phyloP scores from a whole-genome alignment of 2,888 invertebrate species.

The Elysia crispata region DNA sequence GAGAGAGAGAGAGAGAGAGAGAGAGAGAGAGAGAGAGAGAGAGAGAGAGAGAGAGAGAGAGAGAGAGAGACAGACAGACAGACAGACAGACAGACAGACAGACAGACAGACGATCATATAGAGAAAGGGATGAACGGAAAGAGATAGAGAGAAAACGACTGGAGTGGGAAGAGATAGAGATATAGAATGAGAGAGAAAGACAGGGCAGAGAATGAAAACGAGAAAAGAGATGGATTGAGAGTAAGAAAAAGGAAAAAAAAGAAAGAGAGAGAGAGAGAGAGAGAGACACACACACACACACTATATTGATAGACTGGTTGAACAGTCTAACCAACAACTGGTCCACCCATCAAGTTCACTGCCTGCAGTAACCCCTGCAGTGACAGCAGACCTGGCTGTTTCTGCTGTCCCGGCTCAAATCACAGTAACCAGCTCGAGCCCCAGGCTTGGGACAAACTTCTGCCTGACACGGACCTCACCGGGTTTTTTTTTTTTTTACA shows the following conservation, averaged over 20 bases:
- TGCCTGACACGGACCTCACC: too few relatives aligned
- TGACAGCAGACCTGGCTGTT: too few relatives aligned
- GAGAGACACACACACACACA: slow-evolving; percentile 9
- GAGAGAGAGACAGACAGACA: not conserved
- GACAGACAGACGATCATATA: too few relatives aligned
- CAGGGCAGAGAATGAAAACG: not conserved
- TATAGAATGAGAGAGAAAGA: not conserved
- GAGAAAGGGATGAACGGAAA: not conserved
- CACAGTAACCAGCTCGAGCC: too few relatives aligned
- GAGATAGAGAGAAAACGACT: slow-evolving; percentile 19
- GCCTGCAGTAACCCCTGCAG: too few relatives aligned
- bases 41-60: not conserved
- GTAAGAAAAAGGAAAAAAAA: not conserved
- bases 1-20: slow-evolving; percentile 18
- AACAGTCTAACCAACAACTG: too few relatives aligned
- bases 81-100: not conserved
- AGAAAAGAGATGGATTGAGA: not conserved
- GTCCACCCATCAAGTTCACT: too few relatives aligned
- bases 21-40: slow-evolving; percentile 26
- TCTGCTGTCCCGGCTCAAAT: too few relatives aligned
- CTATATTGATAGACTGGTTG: too few relatives aligned
- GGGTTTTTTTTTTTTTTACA: too few relatives aligned
- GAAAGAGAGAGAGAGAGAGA: not conserved
- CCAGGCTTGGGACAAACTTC: too few relatives aligned
- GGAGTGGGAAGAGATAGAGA: slow-evolving; percentile 20